phyloP scores from a whole-genome alignment of 2,888 invertebrate genomes.

The Luffia ferchaultella region DNA sequence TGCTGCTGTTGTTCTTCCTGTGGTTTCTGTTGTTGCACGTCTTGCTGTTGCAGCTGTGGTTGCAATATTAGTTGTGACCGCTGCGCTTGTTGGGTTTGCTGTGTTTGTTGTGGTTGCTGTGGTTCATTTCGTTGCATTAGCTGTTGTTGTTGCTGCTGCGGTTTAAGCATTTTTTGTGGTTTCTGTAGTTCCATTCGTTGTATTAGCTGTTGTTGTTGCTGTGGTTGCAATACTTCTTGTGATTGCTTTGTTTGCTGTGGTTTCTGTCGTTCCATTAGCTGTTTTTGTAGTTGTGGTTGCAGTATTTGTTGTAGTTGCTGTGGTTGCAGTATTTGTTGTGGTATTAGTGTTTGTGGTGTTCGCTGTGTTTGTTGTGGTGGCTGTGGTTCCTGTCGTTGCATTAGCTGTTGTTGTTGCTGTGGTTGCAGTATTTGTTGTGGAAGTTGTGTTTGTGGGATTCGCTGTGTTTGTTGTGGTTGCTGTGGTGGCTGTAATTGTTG shows the following conservation, averaged over 20 bases:
- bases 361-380: background rate
- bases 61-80: background rate
- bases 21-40: background rate
- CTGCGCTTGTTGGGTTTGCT: background rate
- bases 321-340: background rate
- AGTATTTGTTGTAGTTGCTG: too few species aligned
- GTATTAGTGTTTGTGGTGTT: background rate
- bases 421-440: too few species aligned
- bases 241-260: too few species aligned
- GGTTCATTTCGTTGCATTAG: background rate
- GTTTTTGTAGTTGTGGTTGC: too few species aligned
- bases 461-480: too few species aligned
- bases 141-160: background rate
- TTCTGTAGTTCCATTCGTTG: background rate
- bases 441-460: too few species aligned
- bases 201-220: background rate
- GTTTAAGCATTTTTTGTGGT: background rate
- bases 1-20: background rate
- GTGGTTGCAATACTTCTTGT: too few species aligned
- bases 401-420: background rate
- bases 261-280: too few species aligned
- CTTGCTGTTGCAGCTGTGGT: background rate
- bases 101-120: background rate
- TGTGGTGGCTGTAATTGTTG: too few species aligned
- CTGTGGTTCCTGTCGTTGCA: background rate